phyloP scores from a whole-genome alignment of 1,140 invertebrate genomes.

The Camponotus pennsylvanicus region DNA sequence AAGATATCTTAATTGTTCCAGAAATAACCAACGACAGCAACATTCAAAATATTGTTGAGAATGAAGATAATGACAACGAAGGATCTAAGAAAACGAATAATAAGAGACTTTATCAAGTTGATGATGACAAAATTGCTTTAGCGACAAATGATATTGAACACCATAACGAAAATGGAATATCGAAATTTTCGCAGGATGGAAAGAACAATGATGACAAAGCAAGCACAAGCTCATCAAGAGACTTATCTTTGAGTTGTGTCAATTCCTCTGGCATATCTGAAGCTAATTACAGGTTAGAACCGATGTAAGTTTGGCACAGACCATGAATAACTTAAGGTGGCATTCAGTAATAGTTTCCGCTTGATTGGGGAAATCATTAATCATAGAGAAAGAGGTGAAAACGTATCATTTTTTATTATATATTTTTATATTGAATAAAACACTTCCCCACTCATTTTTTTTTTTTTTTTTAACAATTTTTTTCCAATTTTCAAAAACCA shows the following conservation, averaged over 20 bases:
- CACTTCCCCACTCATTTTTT: neutral
- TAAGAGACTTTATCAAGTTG: conserved; percentile 22
- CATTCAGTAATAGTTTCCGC: conserved; percentile 15
- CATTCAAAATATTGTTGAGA: neutral
- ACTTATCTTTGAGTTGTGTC: conserved; percentile 82
- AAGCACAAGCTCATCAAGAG: conserved; percentile 70
- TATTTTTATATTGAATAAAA: conserved; percentile 2
- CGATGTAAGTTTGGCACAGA: conserved; percentile 81
- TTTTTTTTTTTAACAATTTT: neutral
- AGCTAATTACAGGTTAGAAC: conserved; percentile 82
- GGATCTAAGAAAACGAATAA: conserved; percentile 31
- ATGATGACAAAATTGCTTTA: conserved; percentile 11
- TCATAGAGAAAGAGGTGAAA: conserved; percentile 46
- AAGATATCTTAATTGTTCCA: conserved; percentile 79
- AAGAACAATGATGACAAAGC: conserved; percentile 41
- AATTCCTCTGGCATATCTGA: conserved; percentile 74
- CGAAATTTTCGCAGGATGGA: neutral
- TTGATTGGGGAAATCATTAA: conserved; percentile 45
- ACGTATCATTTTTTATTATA: conserved; percentile 60
- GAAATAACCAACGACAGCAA: conserved; percentile 58
- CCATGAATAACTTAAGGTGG: conserved; percentile 63
- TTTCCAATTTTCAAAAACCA: neutral
- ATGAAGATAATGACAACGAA: neutral
- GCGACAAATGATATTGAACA: neutral
- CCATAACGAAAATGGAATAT: neutral